phyloP scores from a whole-genome alignment of 2,797 vertebrate genomes.

The Chelon labrosus region DNA sequence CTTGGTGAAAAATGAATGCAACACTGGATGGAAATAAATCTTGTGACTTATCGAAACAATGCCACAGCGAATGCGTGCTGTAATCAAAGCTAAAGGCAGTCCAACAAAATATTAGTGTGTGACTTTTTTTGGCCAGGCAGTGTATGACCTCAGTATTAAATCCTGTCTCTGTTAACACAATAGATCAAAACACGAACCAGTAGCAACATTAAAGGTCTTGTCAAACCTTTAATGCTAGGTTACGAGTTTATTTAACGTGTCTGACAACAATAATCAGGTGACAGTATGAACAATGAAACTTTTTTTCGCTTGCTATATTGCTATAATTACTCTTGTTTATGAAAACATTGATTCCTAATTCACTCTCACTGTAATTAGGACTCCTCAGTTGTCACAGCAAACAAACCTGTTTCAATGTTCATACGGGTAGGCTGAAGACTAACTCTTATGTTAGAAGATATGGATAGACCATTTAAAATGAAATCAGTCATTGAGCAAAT shows the following conservation, averaged over 20 bases:
- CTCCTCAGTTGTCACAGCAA: no score
- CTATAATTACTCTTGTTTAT: background rate
- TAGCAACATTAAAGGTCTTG: background rate
- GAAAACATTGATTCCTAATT: background rate
- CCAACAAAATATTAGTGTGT: no score
- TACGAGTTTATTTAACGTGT: background rate
- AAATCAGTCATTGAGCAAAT: background rate
- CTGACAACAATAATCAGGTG: background rate
- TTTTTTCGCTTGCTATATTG: background rate
- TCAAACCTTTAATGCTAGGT: background rate
- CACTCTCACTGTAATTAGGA: background rate
- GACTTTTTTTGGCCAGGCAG: no score
- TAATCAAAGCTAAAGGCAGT: no score
- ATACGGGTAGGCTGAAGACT: background rate
- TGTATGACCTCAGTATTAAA: no score
- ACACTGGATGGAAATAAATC: no score
- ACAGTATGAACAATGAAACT: background rate
- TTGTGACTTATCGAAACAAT: no score
- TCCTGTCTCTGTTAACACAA: no score
- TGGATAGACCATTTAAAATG: background rate
- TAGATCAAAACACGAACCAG: background rate
- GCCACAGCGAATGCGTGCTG: no score
- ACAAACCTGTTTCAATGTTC: background rate
- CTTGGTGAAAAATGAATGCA: no score
- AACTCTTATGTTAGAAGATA: background rate